A percentile compares a stretch with the other conserved stretches of the same genome.
These are phyloP conservation scores for Cerceris ruficornis DNA, from an alignment of 2,888 invertebrate species.

Conservation along the genomic window DNA sequence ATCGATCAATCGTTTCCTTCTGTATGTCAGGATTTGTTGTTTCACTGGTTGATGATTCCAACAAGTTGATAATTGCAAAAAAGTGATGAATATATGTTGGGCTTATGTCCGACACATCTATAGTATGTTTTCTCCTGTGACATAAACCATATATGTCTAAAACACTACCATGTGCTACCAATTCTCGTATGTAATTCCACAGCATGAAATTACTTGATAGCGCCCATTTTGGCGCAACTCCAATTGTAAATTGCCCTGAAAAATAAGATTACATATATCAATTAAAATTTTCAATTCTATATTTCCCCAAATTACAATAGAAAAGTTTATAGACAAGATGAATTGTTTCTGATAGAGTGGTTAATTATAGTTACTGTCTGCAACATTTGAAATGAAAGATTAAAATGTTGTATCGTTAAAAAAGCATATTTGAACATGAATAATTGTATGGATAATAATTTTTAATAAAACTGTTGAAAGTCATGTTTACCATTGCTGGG, in stretches of 20 bases:
- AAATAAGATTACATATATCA: conserved; percentile 41
- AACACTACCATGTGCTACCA: conserved; percentile 71
- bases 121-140: conserved; percentile 38
- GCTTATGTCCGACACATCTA: conserved; percentile 34
- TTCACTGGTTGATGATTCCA: conserved; percentile 33
- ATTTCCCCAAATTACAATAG: conserved; percentile 4
- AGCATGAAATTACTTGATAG: conserved; percentile 72
- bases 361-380: no score
- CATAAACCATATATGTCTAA: conserved; percentile 47
- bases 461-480: conserved; percentile 11
- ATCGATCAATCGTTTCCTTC: conserved; percentile 24
- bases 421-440: no score
- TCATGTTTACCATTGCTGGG: conserved; percentile 72
- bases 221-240: conserved; percentile 77
- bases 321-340: neutral
- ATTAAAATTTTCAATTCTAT: neutral
- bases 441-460: no score
- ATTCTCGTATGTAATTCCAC: conserved; percentile 71
- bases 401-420: no score
- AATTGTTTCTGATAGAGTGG: neutral
- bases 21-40: conserved; percentile 33
- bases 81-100: conserved; percentile 44
- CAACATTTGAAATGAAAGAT: no score
- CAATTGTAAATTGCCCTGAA: conserved; percentile 73
- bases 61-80: conserved; percentile 33